Conservation (phyloP, 2,888 invertebrate species). For the Liodrosophila aerea region DNA sequence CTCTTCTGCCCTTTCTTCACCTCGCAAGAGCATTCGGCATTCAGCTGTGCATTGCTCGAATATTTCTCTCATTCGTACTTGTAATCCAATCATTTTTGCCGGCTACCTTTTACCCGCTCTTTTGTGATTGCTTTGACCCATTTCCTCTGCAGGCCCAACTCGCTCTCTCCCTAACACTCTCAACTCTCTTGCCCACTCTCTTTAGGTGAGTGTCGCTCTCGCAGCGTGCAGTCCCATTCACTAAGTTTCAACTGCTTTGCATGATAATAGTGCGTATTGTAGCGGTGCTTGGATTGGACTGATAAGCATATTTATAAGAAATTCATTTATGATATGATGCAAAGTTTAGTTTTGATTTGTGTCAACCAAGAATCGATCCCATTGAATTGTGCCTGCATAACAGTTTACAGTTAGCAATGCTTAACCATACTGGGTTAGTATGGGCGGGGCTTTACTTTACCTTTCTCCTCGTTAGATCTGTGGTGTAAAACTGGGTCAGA, state of each 20-base stretch:
- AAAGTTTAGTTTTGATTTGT: constrained; percentile 24
- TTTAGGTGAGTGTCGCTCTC: neutral
- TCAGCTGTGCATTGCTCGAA: constrained; percentile 9
- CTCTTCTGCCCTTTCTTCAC: neutral
- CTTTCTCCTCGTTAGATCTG: constrained; percentile 4
- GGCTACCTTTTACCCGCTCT: constrained; percentile 58
- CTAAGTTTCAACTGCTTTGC: constrained; percentile 47
- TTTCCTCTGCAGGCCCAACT: constrained; percentile 40
- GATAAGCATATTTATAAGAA: constrained; percentile 34
- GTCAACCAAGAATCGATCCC: constrained; percentile 17
- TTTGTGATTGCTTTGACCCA: constrained; percentile 65
- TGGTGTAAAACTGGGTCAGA: constrained; percentile 30
- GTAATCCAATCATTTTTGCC: constrained; percentile 56
- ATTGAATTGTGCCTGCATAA: constrained; percentile 20
- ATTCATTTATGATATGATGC: constrained; percentile 20
- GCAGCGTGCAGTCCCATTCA: constrained; percentile 40
- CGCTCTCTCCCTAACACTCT: constrained; percentile 10
- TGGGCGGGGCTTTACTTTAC: neutral
- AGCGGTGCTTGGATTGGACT: constrained; percentile 8
- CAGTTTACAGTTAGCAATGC: constrained; percentile 51
- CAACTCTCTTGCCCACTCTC: neutral
- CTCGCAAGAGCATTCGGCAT: constrained; percentile 32
- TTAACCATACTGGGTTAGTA: neutral
- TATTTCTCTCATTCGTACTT: constrained; percentile 25
- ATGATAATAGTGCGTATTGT: constrained; percentile 39